Conservation (phyloP, 2,888 invertebrate genomes). For the Trachelus stipa region DNA sequence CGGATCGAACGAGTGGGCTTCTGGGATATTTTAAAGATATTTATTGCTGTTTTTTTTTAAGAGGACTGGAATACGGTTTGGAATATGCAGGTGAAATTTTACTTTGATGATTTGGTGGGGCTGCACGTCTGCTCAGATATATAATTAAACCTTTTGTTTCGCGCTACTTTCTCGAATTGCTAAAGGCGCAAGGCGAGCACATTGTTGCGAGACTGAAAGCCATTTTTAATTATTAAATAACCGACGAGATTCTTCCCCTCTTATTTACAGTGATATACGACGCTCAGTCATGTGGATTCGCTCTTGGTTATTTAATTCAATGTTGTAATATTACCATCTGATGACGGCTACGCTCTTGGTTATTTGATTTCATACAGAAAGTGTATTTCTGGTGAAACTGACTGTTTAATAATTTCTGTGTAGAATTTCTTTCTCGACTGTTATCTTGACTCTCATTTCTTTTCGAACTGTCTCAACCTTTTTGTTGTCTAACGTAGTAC, state of each 20-base stretch:
- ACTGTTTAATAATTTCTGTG: not conserved
- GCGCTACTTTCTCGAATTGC: not conserved
- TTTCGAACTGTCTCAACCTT: not conserved
- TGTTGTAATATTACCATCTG: not conserved
- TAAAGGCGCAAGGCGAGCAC: not conserved
- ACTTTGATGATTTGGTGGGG: not conserved
- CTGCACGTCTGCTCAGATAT: not conserved
- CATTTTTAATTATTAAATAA: not conserved
- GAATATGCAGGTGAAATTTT: not conserved
- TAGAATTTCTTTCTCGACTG: not conserved
- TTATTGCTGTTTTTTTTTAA: too few species aligned
- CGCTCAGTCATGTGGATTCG: not conserved
- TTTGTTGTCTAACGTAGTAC: not conserved
- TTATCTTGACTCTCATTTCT: not conserved
- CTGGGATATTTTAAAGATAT: constrained; percentile 16
- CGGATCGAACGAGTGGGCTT: constrained; percentile 2
- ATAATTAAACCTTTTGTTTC: not conserved
- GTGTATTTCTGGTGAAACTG: not conserved
- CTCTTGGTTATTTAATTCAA: not conserved
- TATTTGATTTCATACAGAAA: not conserved
- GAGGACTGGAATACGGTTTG: not conserved
- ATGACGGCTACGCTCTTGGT: not conserved
- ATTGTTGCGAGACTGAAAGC: not conserved
- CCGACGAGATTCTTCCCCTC: not conserved
- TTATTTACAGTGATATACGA: not conserved